Evolutionary conservation across 2,797 vertebrate genomes (phyloP).

Genomic region (Leptoclinus maculatus): DNA sequence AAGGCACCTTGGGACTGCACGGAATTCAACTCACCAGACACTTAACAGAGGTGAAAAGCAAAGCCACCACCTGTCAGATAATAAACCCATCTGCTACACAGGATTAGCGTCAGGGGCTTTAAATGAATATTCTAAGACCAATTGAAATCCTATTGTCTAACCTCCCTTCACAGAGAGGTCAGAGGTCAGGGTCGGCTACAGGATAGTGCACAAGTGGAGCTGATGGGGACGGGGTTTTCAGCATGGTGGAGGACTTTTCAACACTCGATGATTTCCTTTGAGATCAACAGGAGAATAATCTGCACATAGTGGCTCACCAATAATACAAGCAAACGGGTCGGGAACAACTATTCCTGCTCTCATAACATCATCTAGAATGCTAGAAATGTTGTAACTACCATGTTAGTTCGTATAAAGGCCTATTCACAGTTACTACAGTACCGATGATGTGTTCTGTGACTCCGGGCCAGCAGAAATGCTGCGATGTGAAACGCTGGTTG

Average conservation of each 20-base stretch:
- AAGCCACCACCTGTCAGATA: not conserved
- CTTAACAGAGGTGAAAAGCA: not conserved
- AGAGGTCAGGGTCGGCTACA: not conserved
- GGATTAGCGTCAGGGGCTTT: not conserved
- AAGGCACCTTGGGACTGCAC: conserved; percentile 18
- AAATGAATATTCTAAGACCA: not conserved
- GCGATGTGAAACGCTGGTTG: conserved; percentile 75
- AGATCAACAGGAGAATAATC: not conserved
- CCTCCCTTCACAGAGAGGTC: not conserved
- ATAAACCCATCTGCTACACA: not conserved
- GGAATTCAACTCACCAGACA: not conserved
- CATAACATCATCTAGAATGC: not conserved
- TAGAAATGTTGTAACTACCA: conserved; percentile 1
- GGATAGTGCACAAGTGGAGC: not conserved
- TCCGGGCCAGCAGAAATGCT: conserved; percentile 71
- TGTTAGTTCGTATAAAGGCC: conserved; percentile 29
- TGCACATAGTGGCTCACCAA: not conserved
- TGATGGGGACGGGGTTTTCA: not conserved
- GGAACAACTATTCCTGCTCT: not conserved
- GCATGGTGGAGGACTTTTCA: not conserved
- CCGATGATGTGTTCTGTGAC: conserved; percentile 72
- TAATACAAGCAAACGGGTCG: not conserved
- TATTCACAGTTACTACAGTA: conserved; percentile 44
- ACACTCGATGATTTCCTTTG: not conserved
- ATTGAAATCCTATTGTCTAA: not conserved